These are phyloP conservation scores for Patella depressa DNA, from an alignment of 2,888 invertebrate species.

Conservation along the genomic window DNA sequence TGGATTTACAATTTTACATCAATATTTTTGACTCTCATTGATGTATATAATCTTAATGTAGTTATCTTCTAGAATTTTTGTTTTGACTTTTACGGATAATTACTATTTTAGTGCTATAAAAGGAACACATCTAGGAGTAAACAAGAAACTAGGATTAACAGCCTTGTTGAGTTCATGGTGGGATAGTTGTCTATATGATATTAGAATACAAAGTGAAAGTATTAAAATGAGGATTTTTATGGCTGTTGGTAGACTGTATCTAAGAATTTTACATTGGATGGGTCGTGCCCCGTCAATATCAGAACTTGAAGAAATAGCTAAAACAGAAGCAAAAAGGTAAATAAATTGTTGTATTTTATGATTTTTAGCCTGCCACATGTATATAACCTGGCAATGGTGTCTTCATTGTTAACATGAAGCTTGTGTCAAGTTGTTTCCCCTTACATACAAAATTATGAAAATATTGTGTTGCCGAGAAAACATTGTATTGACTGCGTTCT, in stretches of 20 bases:
- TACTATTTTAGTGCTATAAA: constrained; percentile 59
- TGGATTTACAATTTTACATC: no score
- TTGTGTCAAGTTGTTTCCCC: no score
- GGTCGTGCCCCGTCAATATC: constrained; percentile 57
- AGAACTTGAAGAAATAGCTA: constrained; percentile 52
- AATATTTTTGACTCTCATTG: no score
- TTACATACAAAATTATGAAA: no score
- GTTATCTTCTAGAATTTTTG: no score
- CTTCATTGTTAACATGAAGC: no score
- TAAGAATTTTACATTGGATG: constrained; percentile 54
- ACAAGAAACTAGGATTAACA: constrained; percentile 36
- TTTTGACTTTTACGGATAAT: background rate
- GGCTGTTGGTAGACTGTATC: constrained; percentile 42
- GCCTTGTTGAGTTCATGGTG: constrained; percentile 51
- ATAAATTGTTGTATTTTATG: no score
- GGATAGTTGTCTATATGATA: constrained; percentile 59
- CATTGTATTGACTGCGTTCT: no score
- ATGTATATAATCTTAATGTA: no score
- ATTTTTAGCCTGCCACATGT: no score
- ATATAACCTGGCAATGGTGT: no score
- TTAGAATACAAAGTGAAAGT: constrained; percentile 52
- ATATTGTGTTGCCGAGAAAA: no score
- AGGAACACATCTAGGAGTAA: constrained; percentile 51
- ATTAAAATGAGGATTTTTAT: constrained; percentile 49
- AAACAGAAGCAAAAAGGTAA: constrained; percentile 56